Conservation (phyloP, 1,140 invertebrate species). For the Sycophila sp. region DNA sequence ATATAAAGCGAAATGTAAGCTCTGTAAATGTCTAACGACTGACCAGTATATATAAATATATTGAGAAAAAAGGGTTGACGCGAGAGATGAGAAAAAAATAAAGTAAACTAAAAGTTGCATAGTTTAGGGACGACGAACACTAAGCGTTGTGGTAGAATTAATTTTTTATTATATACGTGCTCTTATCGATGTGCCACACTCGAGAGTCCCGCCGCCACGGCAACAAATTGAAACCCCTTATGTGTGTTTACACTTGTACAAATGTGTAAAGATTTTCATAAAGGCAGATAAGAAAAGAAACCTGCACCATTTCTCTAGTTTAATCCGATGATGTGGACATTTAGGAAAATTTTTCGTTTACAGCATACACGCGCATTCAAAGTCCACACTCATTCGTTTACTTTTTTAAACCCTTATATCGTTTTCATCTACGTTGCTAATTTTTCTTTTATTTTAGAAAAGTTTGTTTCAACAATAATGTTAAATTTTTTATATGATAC, state of each 20-base stretch:
- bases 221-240: conserved; percentile 15
- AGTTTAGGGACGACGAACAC: conserved; percentile 4
- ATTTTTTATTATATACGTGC: conserved; percentile 39
- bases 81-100: background rate
- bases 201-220: conserved; percentile 23
- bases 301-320: no score
- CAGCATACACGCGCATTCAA: no score
- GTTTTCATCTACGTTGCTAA: no score
- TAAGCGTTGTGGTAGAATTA: conserved; percentile 35
- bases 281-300: background rate
- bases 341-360: no score
- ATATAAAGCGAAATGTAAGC: conserved; percentile 20
- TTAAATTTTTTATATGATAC: no score
- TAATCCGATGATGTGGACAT: no score
- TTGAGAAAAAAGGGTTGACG: background rate
- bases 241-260: conserved; percentile 15
- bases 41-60: conserved; percentile 34
- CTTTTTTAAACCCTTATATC: no score
- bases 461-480: no score
- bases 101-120: no score
- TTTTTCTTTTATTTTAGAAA: no score
- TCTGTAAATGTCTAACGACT: conserved; percentile 36
- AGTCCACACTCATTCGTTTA: no score
- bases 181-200: conserved; percentile 40
- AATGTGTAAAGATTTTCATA: conserved; percentile 3